Percentiles rank a stretch among this genome's conserved stretches.
Conservation (phyloP, 2,888 invertebrate genomes). For the Leistus spinibarbis region DNA sequence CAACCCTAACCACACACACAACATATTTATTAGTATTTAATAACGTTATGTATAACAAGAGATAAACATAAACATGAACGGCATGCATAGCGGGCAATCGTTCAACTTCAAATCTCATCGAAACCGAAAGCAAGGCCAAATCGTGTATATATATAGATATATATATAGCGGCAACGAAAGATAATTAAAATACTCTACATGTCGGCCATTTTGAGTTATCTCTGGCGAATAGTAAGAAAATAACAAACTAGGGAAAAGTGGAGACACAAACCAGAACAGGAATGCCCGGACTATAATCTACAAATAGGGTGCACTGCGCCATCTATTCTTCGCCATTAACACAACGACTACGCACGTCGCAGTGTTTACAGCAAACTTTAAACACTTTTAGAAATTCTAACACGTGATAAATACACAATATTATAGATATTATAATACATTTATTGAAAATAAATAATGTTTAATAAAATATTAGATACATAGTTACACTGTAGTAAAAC, state of each 20-base stretch:
- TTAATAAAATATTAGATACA: no score
- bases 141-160: constrained; percentile 20
- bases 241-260: constrained; percentile 19
- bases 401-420: not conserved
- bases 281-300: not conserved
- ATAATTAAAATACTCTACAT: constrained; percentile 38
- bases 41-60: constrained; percentile 17
- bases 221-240: constrained; percentile 23
- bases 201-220: constrained; percentile 33
- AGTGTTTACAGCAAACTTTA: no score
- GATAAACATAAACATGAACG: constrained; percentile 30
- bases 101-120: constrained; percentile 35
- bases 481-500: no score
- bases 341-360: no score
- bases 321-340: not conserved
- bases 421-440: not conserved
- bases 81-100: constrained; percentile 27
- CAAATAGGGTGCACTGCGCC: not conserved
- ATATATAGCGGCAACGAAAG: constrained; percentile 28
- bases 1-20: constrained; percentile 32
- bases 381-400: no score
- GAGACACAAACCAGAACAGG: not conserved
- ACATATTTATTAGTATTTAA: constrained; percentile 7
- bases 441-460: no score
- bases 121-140: constrained; percentile 39